A percentile compares a stretch with the other conserved stretches of the same genome.
Conservation (phyloP, 2,797 vertebrate species). For the Acrossocheilus wenchowensis region DNA sequence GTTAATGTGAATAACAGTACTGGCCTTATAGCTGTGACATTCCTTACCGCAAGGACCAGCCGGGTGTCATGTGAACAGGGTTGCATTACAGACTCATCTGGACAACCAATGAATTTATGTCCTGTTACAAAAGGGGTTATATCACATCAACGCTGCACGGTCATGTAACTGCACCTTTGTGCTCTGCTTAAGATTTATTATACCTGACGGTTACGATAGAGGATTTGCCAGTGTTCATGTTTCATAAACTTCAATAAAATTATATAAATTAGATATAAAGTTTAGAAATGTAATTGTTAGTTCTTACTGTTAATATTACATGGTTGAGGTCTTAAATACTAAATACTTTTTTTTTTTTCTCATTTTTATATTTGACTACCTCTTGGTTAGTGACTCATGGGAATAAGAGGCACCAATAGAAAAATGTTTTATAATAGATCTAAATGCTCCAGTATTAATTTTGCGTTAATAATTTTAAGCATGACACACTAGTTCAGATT, state of each 20-base stretch:
- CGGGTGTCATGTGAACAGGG: constrained; percentile 20
- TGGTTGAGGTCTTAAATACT: neutral
- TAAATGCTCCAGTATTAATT: neutral
- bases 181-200: neutral
- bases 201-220: neutral
- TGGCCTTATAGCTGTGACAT: constrained; percentile 5
- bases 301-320: neutral
- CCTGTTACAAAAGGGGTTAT: constrained; percentile 29
- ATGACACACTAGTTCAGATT: neutral
- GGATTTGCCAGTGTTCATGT: neutral
- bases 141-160: neutral
- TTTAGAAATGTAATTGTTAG: neutral
- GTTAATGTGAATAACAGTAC: constrained; percentile 19
- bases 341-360: neutral
- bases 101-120: neutral
- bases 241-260: neutral
- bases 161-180: constrained; percentile 15
- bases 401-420: neutral
- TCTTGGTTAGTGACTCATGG: neutral
- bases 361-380: neutral
- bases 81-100: neutral
- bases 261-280: neutral
- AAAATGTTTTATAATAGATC: neutral
- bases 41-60: neutral
- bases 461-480: neutral